phyloP scores from a whole-genome alignment of 2,113 vertebrate species.

The Ailuropoda melanoleuca region DNA sequence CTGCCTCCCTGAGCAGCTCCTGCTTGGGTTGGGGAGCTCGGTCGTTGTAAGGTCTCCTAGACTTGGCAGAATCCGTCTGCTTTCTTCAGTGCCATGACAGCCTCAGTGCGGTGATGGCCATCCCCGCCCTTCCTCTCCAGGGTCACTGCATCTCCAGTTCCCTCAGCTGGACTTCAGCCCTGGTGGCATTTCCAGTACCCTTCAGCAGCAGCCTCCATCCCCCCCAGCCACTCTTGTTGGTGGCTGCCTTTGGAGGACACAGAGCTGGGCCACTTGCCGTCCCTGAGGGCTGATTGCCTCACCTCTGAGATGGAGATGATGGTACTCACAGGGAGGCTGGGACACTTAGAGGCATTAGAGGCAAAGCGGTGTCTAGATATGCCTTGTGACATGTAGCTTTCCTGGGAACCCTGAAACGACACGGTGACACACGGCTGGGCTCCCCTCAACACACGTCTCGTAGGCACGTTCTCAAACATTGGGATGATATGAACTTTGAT shows the following conservation, averaged over 20 bases:
- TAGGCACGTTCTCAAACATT: accelerated
- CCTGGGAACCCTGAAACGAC: too few species aligned
- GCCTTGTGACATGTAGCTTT: accelerated
- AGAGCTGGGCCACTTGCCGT: accelerated
- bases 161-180: not conserved
- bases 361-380: not conserved
- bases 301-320: not conserved
- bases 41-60: accelerated
- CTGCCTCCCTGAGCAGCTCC: not conserved
- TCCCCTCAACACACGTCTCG: accelerated
- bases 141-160: accelerated
- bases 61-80: not conserved
- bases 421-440: accelerated
- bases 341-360: accelerated
- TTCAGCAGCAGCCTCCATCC: accelerated
- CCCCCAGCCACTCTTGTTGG: accelerated
- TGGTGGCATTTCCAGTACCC: accelerated
- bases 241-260: not conserved
- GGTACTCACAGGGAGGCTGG: accelerated
- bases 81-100: not conserved
- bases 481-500: accelerated
- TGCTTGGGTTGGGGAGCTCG: accelerated
- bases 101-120: not conserved
- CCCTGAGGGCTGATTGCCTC: not conserved
- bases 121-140: not conserved